Evolutionary conservation across 2,888 invertebrate genomes (phyloP).

Genomic region (Drosophila vallismaia): DNA sequence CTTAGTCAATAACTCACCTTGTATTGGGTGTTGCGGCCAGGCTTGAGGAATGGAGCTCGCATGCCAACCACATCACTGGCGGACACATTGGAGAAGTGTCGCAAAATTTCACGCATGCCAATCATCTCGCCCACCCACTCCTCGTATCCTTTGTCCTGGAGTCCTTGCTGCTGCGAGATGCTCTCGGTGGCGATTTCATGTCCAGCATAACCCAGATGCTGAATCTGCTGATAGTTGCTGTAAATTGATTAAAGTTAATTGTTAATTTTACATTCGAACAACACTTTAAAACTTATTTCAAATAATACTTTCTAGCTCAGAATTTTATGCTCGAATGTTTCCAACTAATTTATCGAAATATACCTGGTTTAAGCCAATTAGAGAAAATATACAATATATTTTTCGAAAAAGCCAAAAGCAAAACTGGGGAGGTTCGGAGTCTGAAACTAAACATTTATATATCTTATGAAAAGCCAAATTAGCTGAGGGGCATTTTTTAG

Average conservation of each 20-base stretch:
- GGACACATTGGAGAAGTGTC: slow-evolving; percentile 92
- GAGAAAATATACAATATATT: slow-evolving; percentile 27
- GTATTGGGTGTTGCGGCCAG: slow-evolving; percentile 96
- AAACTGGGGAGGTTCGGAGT: slow-evolving; percentile 51
- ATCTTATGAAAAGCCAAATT: slow-evolving; percentile 13
- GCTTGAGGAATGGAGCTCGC: slow-evolving; percentile 94
- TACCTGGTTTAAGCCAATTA: slow-evolving; percentile 69
- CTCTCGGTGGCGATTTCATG: slow-evolving; percentile 91
- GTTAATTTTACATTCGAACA: too few species aligned
- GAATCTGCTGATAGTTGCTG: slow-evolving; percentile 97
- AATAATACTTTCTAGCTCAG: too few species aligned
- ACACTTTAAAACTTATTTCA: too few species aligned
- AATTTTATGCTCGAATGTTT: slow-evolving; percentile 39
- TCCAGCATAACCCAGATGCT: slow-evolving; percentile 93
- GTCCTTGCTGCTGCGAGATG: slow-evolving; percentile 89
- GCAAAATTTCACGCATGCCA: slow-evolving; percentile 94
- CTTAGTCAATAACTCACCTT: slow-evolving; percentile 86
- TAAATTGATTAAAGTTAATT: too few species aligned
- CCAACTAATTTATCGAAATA: slow-evolving; percentile 45
- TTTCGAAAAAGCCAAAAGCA: slow-evolving; percentile 16
- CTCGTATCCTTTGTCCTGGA: slow-evolving; percentile 95
- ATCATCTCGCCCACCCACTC: slow-evolving; percentile 98
- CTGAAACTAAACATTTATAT: slow-evolving; percentile 37
- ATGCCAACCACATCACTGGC: slow-evolving; percentile 93
- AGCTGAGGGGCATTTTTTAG: slow-evolving; percentile 35